A percentile compares a stretch with the other conserved stretches of the same genome.
phyloP scores from a whole-genome alignment of 1,140 invertebrate species.

The Delia radicum region DNA sequence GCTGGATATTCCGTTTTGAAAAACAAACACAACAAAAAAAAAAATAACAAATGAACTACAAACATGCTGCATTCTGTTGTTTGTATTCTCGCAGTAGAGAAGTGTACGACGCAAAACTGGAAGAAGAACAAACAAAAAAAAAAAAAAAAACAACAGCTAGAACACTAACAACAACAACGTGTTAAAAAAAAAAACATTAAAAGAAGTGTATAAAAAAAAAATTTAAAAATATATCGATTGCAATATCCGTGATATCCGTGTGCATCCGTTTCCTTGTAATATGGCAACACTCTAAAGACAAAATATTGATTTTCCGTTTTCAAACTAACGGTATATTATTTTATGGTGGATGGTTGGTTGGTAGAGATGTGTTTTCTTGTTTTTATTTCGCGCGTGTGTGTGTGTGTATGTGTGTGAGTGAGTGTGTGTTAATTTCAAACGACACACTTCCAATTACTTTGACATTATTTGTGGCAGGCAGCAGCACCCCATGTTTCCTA shows the following conservation, averaged over 20 bases:
- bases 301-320: slow-evolving; percentile 8
- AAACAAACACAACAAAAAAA: neutral
- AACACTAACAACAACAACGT: neutral
- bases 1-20: neutral
- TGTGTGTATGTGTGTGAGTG: too few species aligned
- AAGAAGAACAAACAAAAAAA: neutral
- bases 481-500: neutral
- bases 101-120: neutral
- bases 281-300: neutral
- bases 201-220: neutral
- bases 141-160: neutral
- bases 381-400: neutral
- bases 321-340: neutral
- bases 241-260: neutral
- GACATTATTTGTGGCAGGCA: slow-evolving; percentile 2
- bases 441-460: slow-evolving; percentile 1
- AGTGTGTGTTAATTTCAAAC: neutral
- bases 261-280: neutral
- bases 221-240: neutral
- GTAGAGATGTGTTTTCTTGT: neutral
- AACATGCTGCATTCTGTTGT: slow-evolving; percentile 11
- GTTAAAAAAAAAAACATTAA: neutral
- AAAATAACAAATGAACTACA: neutral
- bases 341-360: neutral
- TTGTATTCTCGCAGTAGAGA: neutral